Percentiles rank a stretch among this genome's conserved stretches.
Conservation (phyloP, 2,113 vertebrate species). For the Heteronetta atricapilla region DNA sequence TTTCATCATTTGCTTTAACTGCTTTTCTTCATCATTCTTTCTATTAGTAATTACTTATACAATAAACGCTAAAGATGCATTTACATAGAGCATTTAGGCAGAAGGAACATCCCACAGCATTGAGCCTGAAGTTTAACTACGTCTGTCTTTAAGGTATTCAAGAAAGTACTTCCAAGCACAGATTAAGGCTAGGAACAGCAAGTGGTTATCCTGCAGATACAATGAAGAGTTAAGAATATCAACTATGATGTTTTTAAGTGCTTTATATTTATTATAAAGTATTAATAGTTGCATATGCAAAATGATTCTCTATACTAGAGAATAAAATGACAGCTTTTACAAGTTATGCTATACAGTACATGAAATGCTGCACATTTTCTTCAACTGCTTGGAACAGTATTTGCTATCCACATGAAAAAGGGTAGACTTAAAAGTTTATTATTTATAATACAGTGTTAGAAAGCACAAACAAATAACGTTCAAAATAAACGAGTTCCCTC, state of each 20-base stretch:
- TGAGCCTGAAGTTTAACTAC: not conserved
- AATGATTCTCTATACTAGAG: conserved; percentile 43
- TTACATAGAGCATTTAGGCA: not conserved
- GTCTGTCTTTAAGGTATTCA: not conserved
- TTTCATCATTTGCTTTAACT: not conserved
- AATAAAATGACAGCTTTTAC: conserved; percentile 44
- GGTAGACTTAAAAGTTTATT: conserved; percentile 49
- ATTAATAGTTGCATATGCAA: conserved; percentile 46
- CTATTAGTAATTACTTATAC: not conserved
- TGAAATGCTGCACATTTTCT: not conserved
- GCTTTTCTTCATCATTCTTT: not conserved
- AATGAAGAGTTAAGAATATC: not conserved
- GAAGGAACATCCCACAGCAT: not conserved
- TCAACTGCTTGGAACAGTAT: conserved; percentile 29
- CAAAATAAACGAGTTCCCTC: conserved; percentile 59
- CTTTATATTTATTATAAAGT: conserved; percentile 69
- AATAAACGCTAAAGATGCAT: not conserved
- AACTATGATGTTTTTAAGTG: conserved; percentile 19
- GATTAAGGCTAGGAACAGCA: not conserved
- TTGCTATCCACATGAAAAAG: conserved; percentile 48
- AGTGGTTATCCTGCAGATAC: not conserved
- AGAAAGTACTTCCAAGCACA: not conserved
- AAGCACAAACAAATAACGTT: conserved; percentile 68
- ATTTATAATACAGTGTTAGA: conserved; percentile 71
- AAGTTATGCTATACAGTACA: conserved; percentile 42